These are phyloP conservation scores for Mactromeris polynyma DNA, from an alignment of 2,888 invertebrate genomes.

Conservation along the genomic window DNA sequence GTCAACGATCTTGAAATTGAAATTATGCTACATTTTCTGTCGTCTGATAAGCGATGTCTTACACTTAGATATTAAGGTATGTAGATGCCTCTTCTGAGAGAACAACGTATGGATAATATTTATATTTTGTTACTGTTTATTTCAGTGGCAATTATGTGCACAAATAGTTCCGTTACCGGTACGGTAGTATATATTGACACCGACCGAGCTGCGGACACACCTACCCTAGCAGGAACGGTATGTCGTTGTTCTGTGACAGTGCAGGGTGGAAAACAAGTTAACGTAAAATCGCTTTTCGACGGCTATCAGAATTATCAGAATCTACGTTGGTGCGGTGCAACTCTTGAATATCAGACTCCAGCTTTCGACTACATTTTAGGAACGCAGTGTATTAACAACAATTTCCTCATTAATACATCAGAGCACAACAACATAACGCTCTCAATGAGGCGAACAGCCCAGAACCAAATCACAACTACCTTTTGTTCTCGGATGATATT, in stretches of 20 bases:
- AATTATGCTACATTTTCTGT: no score
- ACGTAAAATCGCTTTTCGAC: neutral
- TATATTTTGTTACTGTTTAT: neutral
- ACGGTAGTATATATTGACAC: conserved; percentile 29
- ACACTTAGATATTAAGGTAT: no score
- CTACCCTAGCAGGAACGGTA: neutral
- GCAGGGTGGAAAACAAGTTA: conserved; percentile 23
- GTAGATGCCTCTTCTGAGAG: no score
- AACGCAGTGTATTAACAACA: neutral
- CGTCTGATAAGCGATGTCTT: no score
- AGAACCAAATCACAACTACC: neutral
- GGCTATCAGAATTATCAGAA: neutral
- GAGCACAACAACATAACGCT: neutral
- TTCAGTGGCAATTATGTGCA: conserved; percentile 52
- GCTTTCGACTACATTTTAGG: neutral
- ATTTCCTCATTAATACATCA: neutral
- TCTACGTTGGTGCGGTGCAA: conserved; percentile 31
- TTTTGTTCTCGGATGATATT: conserved; percentile 27
- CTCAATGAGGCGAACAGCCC: neutral
- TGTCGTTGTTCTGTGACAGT: conserved; percentile 36
- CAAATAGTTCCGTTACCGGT: conserved; percentile 14
- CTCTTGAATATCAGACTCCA: neutral
- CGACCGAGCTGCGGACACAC: neutral
- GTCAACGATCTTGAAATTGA: no score
- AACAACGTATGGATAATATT: no score